phyloP scores from a whole-genome alignment of 2,113 vertebrate genomes.

The Eublepharis macularius region DNA sequence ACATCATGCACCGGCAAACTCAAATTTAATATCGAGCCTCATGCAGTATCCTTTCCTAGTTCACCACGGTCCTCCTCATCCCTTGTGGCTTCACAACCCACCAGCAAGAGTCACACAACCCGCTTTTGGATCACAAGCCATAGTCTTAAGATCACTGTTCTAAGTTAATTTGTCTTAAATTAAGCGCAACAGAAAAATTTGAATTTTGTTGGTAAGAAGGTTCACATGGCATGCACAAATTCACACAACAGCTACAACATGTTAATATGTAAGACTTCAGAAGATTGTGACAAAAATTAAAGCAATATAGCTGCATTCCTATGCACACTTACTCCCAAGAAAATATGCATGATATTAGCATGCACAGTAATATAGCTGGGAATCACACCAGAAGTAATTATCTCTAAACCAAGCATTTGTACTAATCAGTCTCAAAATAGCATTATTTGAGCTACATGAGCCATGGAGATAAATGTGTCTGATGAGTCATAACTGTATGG shows the following conservation, averaged over 20 bases:
- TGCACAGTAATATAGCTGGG: not conserved
- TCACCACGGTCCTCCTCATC: too few relatives aligned
- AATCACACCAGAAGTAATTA: conserved; percentile 25
- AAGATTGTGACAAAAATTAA: too few relatives aligned
- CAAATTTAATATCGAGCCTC: too few relatives aligned
- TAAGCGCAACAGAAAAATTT: too few relatives aligned
- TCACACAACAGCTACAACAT: not conserved
- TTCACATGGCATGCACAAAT: not conserved
- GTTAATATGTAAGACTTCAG: too few relatives aligned
- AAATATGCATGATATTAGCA: accelerated
- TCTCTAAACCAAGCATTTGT: not conserved
- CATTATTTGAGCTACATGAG: conserved; percentile 12
- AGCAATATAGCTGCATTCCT: not conserved
- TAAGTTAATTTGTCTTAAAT: not conserved
- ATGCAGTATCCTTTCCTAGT: too few relatives aligned
- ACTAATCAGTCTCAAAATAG: conserved; percentile 17
- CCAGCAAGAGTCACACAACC: too few relatives aligned
- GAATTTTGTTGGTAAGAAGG: not conserved
- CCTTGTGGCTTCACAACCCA: too few relatives aligned
- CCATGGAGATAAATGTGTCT: not conserved
- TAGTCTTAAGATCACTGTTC: too few relatives aligned
- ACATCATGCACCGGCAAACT: too few relatives aligned
- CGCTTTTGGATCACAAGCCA: too few relatives aligned
- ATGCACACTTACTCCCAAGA: not conserved
- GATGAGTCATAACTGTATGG: not conserved